Conservation (phyloP, 2,113 vertebrate genomes). For the Halichoeres trimaculatus region DNA sequence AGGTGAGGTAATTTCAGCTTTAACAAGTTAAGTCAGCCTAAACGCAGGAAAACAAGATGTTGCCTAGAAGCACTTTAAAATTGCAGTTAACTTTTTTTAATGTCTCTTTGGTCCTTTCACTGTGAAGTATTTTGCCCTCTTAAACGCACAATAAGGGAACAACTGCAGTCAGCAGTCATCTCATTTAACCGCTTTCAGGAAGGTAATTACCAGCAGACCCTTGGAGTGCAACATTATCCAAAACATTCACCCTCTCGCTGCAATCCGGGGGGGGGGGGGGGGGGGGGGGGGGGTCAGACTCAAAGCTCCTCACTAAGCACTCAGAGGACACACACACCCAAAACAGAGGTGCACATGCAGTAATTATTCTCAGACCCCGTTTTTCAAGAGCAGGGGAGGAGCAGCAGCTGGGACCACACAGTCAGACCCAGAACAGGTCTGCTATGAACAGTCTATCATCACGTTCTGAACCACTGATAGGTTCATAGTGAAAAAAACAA, state of each 20-base stretch:
- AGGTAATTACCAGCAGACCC: conserved; percentile 55
- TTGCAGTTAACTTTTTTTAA: not conserved
- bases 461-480: too few species aligned
- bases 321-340: too few species aligned
- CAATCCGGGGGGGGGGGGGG: too few species aligned
- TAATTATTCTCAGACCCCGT: too few species aligned
- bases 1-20: too few species aligned
- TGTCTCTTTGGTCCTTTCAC: not conserved
- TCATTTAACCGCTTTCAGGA: conserved; percentile 3
- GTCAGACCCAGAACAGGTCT: too few species aligned
- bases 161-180: conserved; percentile 17
- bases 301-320: not conserved
- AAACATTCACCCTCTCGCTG: conserved; percentile 37
- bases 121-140: not conserved
- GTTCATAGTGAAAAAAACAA: too few species aligned
- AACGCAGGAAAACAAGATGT: not conserved
- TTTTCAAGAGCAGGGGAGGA: too few species aligned
- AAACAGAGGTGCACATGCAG: too few species aligned
- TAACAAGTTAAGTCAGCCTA: too few species aligned
- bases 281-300: conserved; percentile 38
- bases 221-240: conserved; percentile 55
- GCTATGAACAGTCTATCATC: too few species aligned
- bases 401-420: too few species aligned
- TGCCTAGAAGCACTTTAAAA: not conserved
- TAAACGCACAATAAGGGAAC: not conserved